phyloP scores from a whole-genome alignment of 2,888 invertebrate genomes.

The Cryptus viduatorius region DNA sequence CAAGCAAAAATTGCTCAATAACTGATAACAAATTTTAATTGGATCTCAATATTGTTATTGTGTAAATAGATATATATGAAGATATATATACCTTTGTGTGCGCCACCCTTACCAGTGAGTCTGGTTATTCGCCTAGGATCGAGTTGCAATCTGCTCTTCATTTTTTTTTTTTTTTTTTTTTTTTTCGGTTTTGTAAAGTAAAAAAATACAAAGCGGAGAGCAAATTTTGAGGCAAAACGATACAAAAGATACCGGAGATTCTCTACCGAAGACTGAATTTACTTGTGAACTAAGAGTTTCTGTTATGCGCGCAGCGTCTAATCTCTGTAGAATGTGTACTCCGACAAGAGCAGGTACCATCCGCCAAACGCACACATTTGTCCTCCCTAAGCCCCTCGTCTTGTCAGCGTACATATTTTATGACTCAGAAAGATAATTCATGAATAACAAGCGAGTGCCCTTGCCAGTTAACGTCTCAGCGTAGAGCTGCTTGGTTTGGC shows the following conservation, averaged over 20 bases:
- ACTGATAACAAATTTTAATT: constrained; percentile 19
- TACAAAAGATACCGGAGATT: constrained; percentile 3
- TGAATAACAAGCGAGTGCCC: constrained; percentile 63
- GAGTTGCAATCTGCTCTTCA: constrained; percentile 69
- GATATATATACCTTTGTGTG: constrained; percentile 57
- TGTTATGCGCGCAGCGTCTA: constrained; percentile 53
- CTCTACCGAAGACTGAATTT: constrained; percentile 4
- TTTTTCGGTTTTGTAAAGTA: neutral
- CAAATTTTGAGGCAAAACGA: constrained; percentile 3
- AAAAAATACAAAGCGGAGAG: neutral
- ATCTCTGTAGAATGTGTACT: constrained; percentile 61
- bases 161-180: constrained; percentile 22
- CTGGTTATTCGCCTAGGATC: constrained; percentile 66
- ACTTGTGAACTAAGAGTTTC: constrained; percentile 28
- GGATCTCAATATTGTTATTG: neutral
- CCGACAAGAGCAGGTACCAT: constrained; percentile 43
- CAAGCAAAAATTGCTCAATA: neutral
- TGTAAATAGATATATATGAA: neutral
- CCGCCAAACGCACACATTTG: constrained; percentile 67
- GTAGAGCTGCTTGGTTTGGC: neutral
- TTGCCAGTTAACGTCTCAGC: constrained; percentile 19
- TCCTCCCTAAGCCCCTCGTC: constrained; percentile 68
- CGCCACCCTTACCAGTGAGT: constrained; percentile 62
- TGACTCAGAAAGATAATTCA: constrained; percentile 67
- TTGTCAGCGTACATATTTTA: constrained; percentile 70